Conservation (phyloP, 53 echinoderm and acorn worm genomes). For the Patiria pectinifera region DNA sequence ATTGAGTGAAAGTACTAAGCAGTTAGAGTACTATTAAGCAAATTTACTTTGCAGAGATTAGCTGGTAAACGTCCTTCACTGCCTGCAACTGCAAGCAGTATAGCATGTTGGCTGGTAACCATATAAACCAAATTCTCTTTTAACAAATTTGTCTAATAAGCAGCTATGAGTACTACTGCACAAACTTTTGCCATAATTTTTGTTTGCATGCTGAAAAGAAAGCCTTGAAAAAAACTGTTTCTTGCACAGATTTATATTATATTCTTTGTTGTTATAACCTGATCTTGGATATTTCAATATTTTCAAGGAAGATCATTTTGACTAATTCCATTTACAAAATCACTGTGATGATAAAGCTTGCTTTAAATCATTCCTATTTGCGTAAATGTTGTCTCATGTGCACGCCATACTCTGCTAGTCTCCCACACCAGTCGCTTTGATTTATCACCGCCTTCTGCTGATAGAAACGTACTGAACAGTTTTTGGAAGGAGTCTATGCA, state of each 20-base stretch:
- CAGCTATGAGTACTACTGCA: too few relatives aligned
- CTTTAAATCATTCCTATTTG: background rate
- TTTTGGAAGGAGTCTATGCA: slow-evolving; percentile 6
- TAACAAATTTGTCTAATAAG: too few relatives aligned
- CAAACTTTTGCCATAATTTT: too few relatives aligned
- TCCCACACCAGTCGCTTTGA: background rate
- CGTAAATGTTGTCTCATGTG: background rate
- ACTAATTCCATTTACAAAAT: background rate
- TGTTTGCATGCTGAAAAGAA: too few relatives aligned
- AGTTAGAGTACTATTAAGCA: background rate
- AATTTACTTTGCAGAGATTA: background rate
- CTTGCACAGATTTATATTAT: too few relatives aligned
- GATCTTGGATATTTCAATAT: too few relatives aligned
- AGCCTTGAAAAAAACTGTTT: too few relatives aligned
- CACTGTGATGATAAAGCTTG: background rate
- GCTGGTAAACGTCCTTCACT: too few relatives aligned
- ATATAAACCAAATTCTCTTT: too few relatives aligned
- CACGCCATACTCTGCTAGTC: background rate
- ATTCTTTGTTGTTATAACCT: too few relatives aligned
- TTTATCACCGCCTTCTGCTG: background rate
- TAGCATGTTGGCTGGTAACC: too few relatives aligned
- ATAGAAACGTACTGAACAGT: background rate
- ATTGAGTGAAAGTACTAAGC: background rate
- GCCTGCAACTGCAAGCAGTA: too few relatives aligned
- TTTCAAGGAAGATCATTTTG: background rate